phyloP scores from a whole-genome alignment of 2,797 vertebrate genomes.

The Tapera naevia region DNA sequence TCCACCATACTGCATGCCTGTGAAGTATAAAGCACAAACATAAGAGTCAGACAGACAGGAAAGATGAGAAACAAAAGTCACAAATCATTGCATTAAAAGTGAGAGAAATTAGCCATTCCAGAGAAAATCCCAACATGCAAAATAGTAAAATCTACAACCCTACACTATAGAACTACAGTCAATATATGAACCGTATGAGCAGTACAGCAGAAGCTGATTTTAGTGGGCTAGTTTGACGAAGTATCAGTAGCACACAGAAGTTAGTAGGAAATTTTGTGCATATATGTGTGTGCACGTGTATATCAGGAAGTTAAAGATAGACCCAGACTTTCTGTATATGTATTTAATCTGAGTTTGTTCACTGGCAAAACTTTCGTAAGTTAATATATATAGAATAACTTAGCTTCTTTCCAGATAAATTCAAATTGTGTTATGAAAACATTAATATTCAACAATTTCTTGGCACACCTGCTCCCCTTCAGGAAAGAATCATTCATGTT shows the following conservation, averaged over 20 bases:
- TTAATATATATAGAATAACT: no score
- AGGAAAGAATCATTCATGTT: background rate
- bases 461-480: background rate
- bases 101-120: slow-evolving; percentile 64
- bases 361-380: background rate
- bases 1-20: slow-evolving; percentile 96
- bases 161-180: background rate
- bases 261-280: background rate
- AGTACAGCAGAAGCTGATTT: slow-evolving; percentile 50
- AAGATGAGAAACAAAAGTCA: slow-evolving; percentile 67
- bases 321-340: background rate
- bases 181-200: background rate
- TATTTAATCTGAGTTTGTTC: background rate
- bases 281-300: background rate
- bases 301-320: background rate
- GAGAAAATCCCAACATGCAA: slow-evolving; percentile 70
- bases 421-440: background rate
- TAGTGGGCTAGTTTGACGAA: slow-evolving; percentile 14
- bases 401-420: no score
- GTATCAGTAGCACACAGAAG: slow-evolving; percentile 18
- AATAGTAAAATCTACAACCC: slow-evolving; percentile 11
- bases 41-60: slow-evolving; percentile 76
- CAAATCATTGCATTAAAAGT: slow-evolving; percentile 75
- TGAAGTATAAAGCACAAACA: slow-evolving; percentile 87
- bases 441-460: background rate